These are phyloP conservation scores for Scaeva pyrastri DNA, from an alignment of 2,888 invertebrate species.

Conservation along the genomic window DNA sequence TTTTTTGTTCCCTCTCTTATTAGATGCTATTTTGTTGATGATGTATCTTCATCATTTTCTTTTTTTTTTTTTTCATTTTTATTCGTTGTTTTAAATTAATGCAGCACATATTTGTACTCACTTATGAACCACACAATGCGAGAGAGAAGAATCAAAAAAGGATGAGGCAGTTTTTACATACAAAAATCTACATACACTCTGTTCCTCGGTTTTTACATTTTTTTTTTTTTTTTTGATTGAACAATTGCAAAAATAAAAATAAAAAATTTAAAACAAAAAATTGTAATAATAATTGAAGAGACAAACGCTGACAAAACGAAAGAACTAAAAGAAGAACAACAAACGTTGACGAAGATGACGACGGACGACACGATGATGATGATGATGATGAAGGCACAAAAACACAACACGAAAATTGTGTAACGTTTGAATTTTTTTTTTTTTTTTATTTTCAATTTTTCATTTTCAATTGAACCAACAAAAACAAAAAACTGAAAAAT, in stretches of 20 bases:
- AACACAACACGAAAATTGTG: conserved; percentile 71
- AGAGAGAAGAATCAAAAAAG: conserved; percentile 5
- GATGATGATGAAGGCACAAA: conserved; percentile 46
- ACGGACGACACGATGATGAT: conserved; percentile 21
- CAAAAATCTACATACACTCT: conserved; percentile 1
- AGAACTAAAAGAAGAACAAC: conserved; percentile 18
- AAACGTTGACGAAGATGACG: conserved; percentile 18
- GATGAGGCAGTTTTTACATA: conserved; percentile 16
- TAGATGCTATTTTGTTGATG: conserved; percentile 55
- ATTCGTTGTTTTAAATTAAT: conserved; percentile 45
- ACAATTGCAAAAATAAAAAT: conserved; percentile 64
- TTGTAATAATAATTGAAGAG: conserved; percentile 30
- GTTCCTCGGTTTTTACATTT: conserved; percentile 42
- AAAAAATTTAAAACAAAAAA: conserved; percentile 34
- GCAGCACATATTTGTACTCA: conserved; percentile 39
- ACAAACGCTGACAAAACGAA: conserved; percentile 13
- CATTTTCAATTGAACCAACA: conserved; percentile 57
- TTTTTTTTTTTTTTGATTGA: too few species aligned
- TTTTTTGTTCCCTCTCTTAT: conserved; percentile 33
- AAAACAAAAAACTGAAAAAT: conserved; percentile 45
- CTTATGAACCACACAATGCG: conserved; percentile 20
- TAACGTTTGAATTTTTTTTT: conserved; percentile 38
- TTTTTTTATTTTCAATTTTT: not conserved
- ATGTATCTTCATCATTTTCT: conserved; percentile 30
- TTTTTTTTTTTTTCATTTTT: too few species aligned